These are phyloP conservation scores for Coenobita brevimanus DNA, from an alignment of 1,140 invertebrate genomes.

Conservation along the genomic window DNA sequence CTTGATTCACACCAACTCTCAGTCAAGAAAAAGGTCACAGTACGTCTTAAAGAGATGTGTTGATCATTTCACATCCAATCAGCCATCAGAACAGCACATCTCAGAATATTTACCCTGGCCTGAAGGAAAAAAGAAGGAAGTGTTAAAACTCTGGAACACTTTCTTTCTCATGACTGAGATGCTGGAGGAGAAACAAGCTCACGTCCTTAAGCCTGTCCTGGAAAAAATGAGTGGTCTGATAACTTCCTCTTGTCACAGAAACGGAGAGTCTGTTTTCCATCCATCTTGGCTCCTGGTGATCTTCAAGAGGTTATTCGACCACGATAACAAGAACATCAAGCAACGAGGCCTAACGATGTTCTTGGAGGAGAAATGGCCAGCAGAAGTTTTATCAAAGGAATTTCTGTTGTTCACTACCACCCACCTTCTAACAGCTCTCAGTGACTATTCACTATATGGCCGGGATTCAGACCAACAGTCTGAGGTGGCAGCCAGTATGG, in stretches of 20 bases:
- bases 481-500: conserved; percentile 1
- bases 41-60: conserved; percentile 49
- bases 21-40: conserved; percentile 50
- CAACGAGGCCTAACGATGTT: conserved; percentile 49
- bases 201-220: conserved; percentile 77
- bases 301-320: conserved; percentile 57
- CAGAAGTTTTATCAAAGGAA: not conserved
- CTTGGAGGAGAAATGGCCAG: conserved; percentile 28
- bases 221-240: conserved; percentile 72
- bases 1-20: conserved; percentile 45
- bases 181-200: conserved; percentile 79
- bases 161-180: conserved; percentile 76
- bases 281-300: conserved; percentile 49
- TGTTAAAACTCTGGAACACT: conserved; percentile 71
- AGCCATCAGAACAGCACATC: not conserved
- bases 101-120: conserved; percentile 65
- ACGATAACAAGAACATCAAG: conserved; percentile 54
- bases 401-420: conserved; percentile 34
- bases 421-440: conserved; percentile 38
- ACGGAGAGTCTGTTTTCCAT: not conserved
- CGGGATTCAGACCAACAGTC: conserved; percentile 5
- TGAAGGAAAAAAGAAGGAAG: not conserved
- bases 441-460: conserved; percentile 57
- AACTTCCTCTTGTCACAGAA: not conserved
- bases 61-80: not conserved